Evolutionary conservation across 1,140 invertebrate species (phyloP), one percentile per base, ranked within the genome.

Genomic region (Mactra quadrangularis): DNA sequence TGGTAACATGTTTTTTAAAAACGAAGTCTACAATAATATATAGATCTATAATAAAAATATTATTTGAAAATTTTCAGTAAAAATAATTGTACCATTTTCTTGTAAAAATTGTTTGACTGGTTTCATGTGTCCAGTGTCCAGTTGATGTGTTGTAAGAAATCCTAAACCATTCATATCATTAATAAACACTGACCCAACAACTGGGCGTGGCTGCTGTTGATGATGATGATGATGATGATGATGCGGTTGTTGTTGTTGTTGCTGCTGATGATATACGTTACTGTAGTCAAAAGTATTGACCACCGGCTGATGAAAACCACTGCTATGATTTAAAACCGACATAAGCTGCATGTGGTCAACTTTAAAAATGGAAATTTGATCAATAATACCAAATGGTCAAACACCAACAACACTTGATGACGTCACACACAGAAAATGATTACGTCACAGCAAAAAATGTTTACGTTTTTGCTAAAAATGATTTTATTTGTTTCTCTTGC

Each of bases 141-240:
- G 33, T 45, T 78, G 59, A 11, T 41, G 38, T 13, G 75, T 57
- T 7, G 38, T 7, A n/a, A 78, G n/a, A 2, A 64, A 22, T 15
- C 62, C 75, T 0, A 78, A 25, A 3, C 75, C 75, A 33, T 78
- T 64, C 75, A 78, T 78, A 31, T 78, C 62, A 78, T 78, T 64
- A 41, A 66, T 50, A 15, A 78, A 50, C n/a, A 78, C 57, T 9
- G 75, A 50, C 13, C 35, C 53, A 4, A 68, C 60, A 3, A 78
- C 45, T 27, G 25, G 75, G 4, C 25, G 57, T 9, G 53, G 59
- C 41, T 60, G 55, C 22, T 52, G 57, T 9, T 68, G 59, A 60
- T 60, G 55, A 27, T 59, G 64, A 38, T 50, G 64, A 50, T 68
- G 64, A 64, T 64, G n/a, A n/a, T n/a, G n/a, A n/a, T n/a, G n/a